Conservation (phyloP, 2,113 vertebrate species). For the Hemicordylus capensis region DNA sequence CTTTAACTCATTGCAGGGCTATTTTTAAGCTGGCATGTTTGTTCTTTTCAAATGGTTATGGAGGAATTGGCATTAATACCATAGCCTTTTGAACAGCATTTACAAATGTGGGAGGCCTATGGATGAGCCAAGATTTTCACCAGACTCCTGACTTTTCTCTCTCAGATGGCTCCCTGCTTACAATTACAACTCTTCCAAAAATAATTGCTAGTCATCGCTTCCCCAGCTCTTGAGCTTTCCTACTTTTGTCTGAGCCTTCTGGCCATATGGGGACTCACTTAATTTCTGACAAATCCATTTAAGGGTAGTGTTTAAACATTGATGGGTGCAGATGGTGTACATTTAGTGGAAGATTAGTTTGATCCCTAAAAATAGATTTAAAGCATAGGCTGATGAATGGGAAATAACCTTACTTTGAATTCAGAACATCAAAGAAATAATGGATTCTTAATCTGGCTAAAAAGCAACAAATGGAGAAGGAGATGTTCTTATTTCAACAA, state of each 20-base stretch:
- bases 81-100: no score
- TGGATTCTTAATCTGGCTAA: not conserved
- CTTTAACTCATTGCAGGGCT: not conserved
- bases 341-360: not conserved
- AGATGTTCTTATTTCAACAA: no score
- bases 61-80: not conserved
- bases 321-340: not conserved
- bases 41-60: not conserved
- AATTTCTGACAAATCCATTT: no score
- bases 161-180: not conserved
- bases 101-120: no score
- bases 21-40: not conserved
- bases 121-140: not conserved
- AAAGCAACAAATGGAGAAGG: not conserved
- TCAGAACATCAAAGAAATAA: not conserved
- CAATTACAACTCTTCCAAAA: not conserved
- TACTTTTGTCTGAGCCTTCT: not conserved
- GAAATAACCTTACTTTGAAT: not conserved
- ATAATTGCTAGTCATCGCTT: no score
- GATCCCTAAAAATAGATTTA: not conserved
- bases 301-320: not conserved
- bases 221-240: no score
- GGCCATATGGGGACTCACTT: not conserved
- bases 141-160: not conserved
- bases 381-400: not conserved